Evolutionary conservation across 1,140 invertebrate species (phyloP), one percentile per base, ranked within the genome.

Genomic region (Atta colombica): DNA sequence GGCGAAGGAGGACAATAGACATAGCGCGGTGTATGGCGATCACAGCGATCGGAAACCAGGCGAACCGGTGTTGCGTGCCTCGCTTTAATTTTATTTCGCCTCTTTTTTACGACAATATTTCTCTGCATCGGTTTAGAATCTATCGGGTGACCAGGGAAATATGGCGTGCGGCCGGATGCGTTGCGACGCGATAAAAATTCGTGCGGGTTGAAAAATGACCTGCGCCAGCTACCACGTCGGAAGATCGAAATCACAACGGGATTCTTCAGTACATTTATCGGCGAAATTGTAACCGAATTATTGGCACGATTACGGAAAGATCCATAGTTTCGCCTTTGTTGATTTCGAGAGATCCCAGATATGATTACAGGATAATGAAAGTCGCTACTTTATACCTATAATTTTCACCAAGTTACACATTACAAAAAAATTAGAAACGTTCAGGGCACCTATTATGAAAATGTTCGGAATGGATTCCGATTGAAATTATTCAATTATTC

Each of bases 161-260:
- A 90, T 90, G 88, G 88, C 88, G 65, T 69, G 72, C 12, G 53
- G 55, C 65, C 87, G 88, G 86, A 89, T 60, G 88, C 75, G 88
- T 75, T 87, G 87, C 87, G 63, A 25, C 84, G 84, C 88, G 89
- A 90, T 90, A 89, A 90, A 90, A 90, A 89, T 89, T 90, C 77
- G 61, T 77, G 88, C 71, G 89, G 60, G 88, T 90, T 90, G 89
- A 90, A 90, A 90, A 90, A 90, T 89, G 89, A 90, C 72, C 35
- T 65, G 21, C 51, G 28, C 35, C 61, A 53, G 35, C 84, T 21
- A 45, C 86, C 51, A 72, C 53, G 72, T 80, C 58, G 69, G 84
- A 35, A 66, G 51, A 65, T 77, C 84, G 88, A 90, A 65, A 53
- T 84, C 63, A 77, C 74, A 75, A 45, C 80, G 39, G 25, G 18